Conservation (phyloP, 2,113 vertebrate genomes). For the Nannospalax galili region DNA sequence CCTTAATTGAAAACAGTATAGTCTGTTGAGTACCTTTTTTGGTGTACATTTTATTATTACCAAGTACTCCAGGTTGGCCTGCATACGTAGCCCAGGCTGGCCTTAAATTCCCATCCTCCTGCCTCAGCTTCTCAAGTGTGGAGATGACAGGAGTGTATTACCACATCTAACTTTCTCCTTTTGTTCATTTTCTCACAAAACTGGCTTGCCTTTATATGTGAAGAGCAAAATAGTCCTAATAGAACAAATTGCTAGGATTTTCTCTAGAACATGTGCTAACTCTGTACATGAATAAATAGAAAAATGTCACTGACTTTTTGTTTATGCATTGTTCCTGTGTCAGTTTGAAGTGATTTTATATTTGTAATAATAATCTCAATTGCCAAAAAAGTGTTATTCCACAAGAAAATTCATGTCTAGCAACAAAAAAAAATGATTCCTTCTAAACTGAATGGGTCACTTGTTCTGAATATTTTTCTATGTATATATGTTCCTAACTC, state of each 20-base stretch:
- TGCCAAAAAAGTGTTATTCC: neutral
- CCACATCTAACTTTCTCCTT: neutral
- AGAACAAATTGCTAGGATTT: neutral
- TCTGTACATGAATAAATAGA: neutral
- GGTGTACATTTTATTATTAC: neutral
- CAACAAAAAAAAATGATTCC: neutral
- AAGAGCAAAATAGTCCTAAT: neutral
- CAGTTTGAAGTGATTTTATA: neutral
- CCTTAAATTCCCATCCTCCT: neutral
- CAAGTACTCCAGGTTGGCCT: no score
- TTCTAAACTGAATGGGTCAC: neutral
- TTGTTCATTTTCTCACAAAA: neutral
- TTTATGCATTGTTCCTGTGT: neutral
- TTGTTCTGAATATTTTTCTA: neutral
- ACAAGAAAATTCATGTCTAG: neutral
- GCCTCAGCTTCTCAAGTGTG: neutral
- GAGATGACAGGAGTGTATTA: accelerated
- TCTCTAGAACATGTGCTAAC: neutral
- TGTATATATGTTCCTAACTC: neutral
- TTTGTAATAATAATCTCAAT: neutral
- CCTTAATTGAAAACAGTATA: neutral
- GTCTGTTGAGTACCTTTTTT: neutral
- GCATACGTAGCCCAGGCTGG: neutral
- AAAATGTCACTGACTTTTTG: neutral
- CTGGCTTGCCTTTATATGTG: neutral